Conservation (phyloP, 2,113 vertebrate species). For the Typhlomys cinereus region DNA sequence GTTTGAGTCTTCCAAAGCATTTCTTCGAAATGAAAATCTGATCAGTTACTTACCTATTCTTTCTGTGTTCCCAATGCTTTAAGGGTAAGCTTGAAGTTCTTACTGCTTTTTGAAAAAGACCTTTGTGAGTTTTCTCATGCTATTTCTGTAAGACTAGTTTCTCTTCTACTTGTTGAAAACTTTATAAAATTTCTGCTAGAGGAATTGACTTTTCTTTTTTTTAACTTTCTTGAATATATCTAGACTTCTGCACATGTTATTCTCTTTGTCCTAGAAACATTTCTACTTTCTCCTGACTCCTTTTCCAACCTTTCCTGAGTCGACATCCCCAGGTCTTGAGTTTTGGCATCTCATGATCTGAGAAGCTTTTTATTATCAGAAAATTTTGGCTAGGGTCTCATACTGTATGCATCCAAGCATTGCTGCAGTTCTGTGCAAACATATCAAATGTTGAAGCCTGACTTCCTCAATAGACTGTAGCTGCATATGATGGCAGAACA, state of each 20-base stretch:
- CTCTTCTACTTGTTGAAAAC: neutral
- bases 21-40: neutral
- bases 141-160: neutral
- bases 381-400: neutral
- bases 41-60: neutral
- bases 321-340: neutral
- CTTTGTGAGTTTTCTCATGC: neutral
- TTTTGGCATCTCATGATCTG: neutral
- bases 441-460: neutral
- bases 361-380: neutral
- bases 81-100: neutral
- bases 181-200: neutral
- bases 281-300: neutral
- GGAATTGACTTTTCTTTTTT: neutral
- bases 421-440: neutral
- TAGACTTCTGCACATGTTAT: neutral
- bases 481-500: neutral
- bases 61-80: neutral
- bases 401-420: neutral
- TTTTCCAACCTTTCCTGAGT: neutral
- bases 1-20: neutral
- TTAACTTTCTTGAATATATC: neutral
- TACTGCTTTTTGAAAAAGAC: neutral
- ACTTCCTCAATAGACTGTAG: neutral
- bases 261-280: neutral